Evolutionary conservation across 2,888 invertebrate genomes (phyloP), one percentile per base, ranked within the genome.

Genomic region (Heliothis peltigera): DNA sequence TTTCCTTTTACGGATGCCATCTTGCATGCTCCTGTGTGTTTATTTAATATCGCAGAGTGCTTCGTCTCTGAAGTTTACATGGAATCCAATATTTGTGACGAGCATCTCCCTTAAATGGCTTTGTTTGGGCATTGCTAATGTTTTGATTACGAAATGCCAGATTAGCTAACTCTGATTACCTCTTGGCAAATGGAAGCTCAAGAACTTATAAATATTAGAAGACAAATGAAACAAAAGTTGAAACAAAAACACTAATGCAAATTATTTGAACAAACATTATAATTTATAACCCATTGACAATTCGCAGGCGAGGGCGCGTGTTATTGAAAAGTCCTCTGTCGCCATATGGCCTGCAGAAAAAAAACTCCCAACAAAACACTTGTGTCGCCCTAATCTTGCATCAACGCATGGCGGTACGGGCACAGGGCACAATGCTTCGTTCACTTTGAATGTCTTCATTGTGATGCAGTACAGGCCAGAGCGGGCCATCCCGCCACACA

Each of bases 401-500:
- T 81, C 70, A 73, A 55, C 55, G 44, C 48, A 48, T 43, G 32
- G 32, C 32, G 32, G 32, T 12, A 12, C 12, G 12, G 32, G 12
- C 3, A 12, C 32, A 12, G 74, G 60, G 53, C 54, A 79, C 67
- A 77, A 76, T 67, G 49, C 61, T 46, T 53, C 60, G 53, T 64
- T 66, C 58, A 62, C 56, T 67, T 63, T 86, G 83, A 87, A 87
- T 85, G 79, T 78, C 60, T 76, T 84, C 84, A 87, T 87, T 88
- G 83, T 86, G 68, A 87, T 83, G 80, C 86, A 70, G 80, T 64
- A 44, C 81, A 61, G 77, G 82, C 63, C 74, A 69, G 70, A 17
- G 42, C 59, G 48, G 10, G 54, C 10, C 42, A 47, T 42, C 6
- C n/a, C 60, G 74, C 74, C 79, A 75, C 70, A 74, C 60, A 73